phyloP scores from a whole-genome alignment of 2,797 vertebrate genomes.

The Linurgus olivaceus region DNA sequence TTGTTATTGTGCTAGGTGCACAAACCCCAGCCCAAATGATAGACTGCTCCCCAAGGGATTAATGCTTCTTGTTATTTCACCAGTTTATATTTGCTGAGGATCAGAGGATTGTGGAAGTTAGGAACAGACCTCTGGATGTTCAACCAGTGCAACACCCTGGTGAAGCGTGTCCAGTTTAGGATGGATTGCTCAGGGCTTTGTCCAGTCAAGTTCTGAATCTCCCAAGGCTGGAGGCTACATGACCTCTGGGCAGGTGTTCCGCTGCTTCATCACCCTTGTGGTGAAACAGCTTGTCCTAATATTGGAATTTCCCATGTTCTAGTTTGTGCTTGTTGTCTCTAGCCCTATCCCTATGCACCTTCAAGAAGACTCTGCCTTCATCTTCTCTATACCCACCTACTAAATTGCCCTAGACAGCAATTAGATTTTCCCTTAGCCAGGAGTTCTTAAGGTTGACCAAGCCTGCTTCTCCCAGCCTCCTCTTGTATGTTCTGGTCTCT shows the following conservation, averaged over 20 bases:
- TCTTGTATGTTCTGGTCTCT: background rate
- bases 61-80: background rate
- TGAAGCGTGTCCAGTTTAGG: background rate
- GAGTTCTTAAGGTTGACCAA: background rate
- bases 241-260: background rate
- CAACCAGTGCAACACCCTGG: background rate
- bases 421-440: background rate
- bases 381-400: background rate
- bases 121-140: background rate
- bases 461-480: background rate
- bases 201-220: constrained; percentile 13
- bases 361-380: background rate
- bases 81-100: background rate
- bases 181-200: background rate
- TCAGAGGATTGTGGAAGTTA: background rate
- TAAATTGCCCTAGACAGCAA: background rate
- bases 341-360: background rate
- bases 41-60: background rate
- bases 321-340: background rate
- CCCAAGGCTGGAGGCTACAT: background rate
- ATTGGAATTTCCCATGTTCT: constrained; percentile 8
- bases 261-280: background rate
- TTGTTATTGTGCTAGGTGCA: background rate
- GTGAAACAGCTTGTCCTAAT: background rate
- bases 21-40: background rate